phyloP scores from a whole-genome alignment of 2,113 vertebrate species.

The Podarcis raffonei region DNA sequence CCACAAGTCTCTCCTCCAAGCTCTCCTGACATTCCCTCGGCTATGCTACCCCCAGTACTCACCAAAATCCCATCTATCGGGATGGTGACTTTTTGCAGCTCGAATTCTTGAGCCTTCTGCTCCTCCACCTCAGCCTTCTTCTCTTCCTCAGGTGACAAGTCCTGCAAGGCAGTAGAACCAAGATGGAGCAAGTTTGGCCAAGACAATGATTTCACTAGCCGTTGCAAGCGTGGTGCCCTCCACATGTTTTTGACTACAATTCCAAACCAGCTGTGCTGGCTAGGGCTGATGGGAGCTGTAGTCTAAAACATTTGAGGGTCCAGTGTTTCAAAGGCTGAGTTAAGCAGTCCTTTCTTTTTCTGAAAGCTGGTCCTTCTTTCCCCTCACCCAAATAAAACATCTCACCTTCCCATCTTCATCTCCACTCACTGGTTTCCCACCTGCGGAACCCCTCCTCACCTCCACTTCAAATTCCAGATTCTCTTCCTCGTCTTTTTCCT shows the following conservation, averaged over 20 bases:
- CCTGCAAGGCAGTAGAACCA: neutral
- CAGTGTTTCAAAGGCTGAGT: too few species aligned
- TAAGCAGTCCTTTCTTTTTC: neutral
- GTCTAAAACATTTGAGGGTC: too few species aligned
- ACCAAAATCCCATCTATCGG: slow-evolving; percentile 8
- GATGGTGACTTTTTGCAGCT: slow-evolving; percentile 11
- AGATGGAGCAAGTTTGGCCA: neutral
- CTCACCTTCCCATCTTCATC: neutral
- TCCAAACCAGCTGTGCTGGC: too few species aligned
- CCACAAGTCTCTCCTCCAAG: neutral
- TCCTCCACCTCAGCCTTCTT: neutral
- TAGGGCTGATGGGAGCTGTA: too few species aligned
- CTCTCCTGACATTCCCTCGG: neutral
- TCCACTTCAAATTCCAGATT: slow-evolving; percentile 2
- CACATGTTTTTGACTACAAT: too few species aligned
- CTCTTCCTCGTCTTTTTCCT: neutral
- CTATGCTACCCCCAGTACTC: neutral
- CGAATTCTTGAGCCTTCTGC: neutral
- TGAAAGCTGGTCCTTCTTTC: neutral
- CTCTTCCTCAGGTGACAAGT: neutral
- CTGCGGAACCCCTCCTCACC: neutral
- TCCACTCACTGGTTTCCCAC: neutral
- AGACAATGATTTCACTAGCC: neutral
- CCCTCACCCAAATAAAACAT: neutral
- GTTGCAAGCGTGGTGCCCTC: too few species aligned